These are phyloP conservation scores for Eupithecia exiguata DNA, from an alignment of 2,888 invertebrate species.

Conservation along the genomic window DNA sequence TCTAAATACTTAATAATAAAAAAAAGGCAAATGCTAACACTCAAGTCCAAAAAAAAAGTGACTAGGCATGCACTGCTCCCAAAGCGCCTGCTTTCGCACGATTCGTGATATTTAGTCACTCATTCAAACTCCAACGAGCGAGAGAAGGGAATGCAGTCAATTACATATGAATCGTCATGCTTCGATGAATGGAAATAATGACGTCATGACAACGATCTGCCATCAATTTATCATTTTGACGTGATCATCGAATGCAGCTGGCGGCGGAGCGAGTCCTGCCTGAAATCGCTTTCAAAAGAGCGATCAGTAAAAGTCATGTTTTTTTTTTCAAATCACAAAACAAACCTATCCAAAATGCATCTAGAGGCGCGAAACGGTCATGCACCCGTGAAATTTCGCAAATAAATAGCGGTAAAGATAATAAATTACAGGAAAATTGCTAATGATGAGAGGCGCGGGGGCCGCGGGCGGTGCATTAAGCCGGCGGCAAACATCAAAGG, in stretches of 20 bases:
- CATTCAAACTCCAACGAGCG: not conserved
- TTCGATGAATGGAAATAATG: conserved; percentile 4
- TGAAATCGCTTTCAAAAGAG: not conserved
- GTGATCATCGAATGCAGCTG: not conserved
- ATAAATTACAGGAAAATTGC: conserved; percentile 84
- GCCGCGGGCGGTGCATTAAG: conserved; percentile 83
- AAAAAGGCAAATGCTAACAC: too few relatives aligned
- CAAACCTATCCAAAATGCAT: conserved; percentile 29
- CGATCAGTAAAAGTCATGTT: conserved; percentile 1
- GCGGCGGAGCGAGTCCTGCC: not conserved
- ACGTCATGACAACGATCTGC: conserved; percentile 4
- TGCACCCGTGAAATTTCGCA: conserved; percentile 73
- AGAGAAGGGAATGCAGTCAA: not conserved
- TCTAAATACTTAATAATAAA: too few relatives aligned
- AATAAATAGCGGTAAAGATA: conserved; percentile 83
- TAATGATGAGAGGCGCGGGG: conserved; percentile 81
- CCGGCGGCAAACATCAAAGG: conserved; percentile 84
- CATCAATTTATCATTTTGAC: conserved; percentile 7
- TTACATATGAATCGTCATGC: not conserved
- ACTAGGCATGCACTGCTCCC: not conserved
- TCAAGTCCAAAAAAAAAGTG: too few relatives aligned
- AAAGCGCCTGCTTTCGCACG: not conserved
- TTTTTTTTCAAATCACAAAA: not conserved
- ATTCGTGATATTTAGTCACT: not conserved
- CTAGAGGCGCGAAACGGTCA: conserved; percentile 59